Conservation (phyloP, 2,797 vertebrate genomes). For the Propithecus deckenii region DNA sequence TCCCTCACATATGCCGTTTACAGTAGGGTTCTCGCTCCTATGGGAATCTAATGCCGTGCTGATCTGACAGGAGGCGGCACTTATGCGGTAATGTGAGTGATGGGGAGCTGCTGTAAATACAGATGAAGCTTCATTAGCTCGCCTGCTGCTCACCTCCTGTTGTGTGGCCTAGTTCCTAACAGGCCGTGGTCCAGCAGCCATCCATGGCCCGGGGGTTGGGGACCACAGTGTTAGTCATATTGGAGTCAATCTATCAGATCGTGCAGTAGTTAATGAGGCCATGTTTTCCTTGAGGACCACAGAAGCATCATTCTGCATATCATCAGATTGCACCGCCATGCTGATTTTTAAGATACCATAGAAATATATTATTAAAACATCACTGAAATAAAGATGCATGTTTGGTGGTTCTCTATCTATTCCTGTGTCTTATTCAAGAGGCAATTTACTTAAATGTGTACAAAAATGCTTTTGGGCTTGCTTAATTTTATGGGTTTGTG, state of each 20-base stretch:
- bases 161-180: no score
- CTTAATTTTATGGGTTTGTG: constrained; percentile 2
- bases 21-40: no score
- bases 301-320: not conserved
- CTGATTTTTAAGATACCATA: not conserved
- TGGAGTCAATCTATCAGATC: not conserved
- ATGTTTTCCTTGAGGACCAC: not conserved
- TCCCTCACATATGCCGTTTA: no score
- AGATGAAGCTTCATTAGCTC: no score
- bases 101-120: no score
- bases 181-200: no score
- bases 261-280: not conserved
- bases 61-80: no score
- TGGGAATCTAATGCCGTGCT: no score
- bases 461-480: not conserved
- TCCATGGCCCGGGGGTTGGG: no score
- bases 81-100: no score
- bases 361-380: not conserved
- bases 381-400: not conserved
- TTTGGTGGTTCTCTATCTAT: not conserved
- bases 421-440: not conserved
- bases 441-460: not conserved
- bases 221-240: not conserved
- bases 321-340: no score
- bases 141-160: no score